A percentile compares a stretch with the other conserved stretches of the same genome.
Conservation (phyloP, 2,888 invertebrate species). For the Heliconius cydno region DNA sequence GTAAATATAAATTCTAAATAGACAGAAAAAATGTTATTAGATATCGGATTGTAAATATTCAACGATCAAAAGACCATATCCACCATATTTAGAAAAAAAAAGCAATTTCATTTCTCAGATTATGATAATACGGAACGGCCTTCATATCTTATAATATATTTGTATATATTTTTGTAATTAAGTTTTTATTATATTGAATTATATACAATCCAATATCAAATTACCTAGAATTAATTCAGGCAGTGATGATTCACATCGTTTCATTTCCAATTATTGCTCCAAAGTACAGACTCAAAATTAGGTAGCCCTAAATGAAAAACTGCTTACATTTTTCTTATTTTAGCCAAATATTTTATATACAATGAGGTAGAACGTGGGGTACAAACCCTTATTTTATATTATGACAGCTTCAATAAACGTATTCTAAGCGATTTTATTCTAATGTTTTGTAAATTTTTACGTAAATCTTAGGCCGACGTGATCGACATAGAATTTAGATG, state of each 20-base stretch:
- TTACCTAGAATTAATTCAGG: constrained; percentile 57
- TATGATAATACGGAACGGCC: constrained; percentile 5
- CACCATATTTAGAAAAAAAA: constrained; percentile 8
- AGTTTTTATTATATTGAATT: constrained; percentile 8
- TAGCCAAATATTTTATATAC: constrained; percentile 79
- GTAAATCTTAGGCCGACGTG: constrained; percentile 45
- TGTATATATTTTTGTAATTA: constrained; percentile 4
- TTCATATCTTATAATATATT: constrained; percentile 15
- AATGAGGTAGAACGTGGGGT: constrained; percentile 81
- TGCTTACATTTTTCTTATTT: constrained; percentile 68
- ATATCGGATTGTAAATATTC: constrained; percentile 21
- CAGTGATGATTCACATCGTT: constrained; percentile 61
- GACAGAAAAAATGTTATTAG: constrained; percentile 47
- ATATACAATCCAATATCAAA: constrained; percentile 24
- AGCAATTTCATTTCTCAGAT: neutral
- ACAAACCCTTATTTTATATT: constrained; percentile 64
- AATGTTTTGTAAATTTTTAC: constrained; percentile 35
- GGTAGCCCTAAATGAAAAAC: constrained; percentile 58
- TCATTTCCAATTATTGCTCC: constrained; percentile 71
- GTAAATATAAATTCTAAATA: constrained; percentile 49
- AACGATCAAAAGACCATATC: constrained; percentile 13
- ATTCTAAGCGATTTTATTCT: constrained; percentile 45
- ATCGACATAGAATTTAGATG: constrained; percentile 34
- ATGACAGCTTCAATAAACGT: constrained; percentile 61
- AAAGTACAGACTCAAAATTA: constrained; percentile 60